Conservation (phyloP, 2,113 vertebrate genomes). For the Ictalurus furcatus region DNA sequence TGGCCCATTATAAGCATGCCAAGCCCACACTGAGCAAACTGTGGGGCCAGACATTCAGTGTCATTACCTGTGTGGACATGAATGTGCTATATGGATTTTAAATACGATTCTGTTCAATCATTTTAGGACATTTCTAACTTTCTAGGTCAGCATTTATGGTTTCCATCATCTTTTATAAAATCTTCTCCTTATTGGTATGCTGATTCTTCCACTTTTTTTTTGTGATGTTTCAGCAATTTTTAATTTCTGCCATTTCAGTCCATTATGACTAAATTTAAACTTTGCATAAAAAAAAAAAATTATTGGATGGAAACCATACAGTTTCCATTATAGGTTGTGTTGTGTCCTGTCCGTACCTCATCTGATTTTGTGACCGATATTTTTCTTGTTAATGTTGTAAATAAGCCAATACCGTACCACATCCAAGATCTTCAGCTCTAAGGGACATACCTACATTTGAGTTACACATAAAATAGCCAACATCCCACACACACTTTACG, state of each 20-base stretch:
- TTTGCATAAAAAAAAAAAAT: too few relatives aligned
- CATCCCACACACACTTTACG: too few relatives aligned
- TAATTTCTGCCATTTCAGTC: neutral
- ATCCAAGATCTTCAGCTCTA: neutral
- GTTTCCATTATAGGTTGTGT: neutral
- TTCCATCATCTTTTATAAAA: neutral
- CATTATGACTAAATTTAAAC: neutral
- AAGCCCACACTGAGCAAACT: neutral
- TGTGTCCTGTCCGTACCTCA: neutral
- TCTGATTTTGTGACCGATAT: neutral
- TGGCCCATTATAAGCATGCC: neutral
- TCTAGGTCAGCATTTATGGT: neutral
- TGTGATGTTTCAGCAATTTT: neutral
- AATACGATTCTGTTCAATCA: neutral
- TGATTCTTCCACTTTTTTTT: neutral
- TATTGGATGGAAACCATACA: neutral
- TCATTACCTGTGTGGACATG: neutral
- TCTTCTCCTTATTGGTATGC: neutral
- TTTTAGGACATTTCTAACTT: neutral
- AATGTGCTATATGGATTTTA: neutral
- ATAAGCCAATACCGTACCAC: neutral
- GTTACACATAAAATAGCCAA: neutral
- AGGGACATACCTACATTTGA: neutral
- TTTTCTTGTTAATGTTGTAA: neutral
- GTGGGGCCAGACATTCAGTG: conserved; percentile 14